Evolutionary conservation across 2,113 vertebrate species (phyloP).

Genomic region (Heterotilapia buettikoferi): DNA sequence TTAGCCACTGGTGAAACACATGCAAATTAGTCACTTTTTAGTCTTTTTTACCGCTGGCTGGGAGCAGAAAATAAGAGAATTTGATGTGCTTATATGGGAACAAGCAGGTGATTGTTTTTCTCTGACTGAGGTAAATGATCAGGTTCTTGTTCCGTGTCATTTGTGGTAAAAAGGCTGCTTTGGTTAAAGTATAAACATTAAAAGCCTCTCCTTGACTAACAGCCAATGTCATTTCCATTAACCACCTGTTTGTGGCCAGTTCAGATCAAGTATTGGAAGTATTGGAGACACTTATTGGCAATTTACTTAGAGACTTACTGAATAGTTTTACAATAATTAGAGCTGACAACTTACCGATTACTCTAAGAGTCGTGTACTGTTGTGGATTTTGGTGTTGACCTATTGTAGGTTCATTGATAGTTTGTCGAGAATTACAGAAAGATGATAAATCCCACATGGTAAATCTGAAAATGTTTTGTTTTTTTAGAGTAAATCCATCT

Average conservation of each 20-base stretch:
- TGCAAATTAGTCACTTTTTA: slow-evolving; percentile 14
- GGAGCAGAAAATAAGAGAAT: not conserved
- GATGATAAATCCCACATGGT: rapidly evolving
- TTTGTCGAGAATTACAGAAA: not conserved
- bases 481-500: not conserved
- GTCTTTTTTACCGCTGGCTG: not conserved
- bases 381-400: not conserved
- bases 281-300: not conserved
- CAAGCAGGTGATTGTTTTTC: not conserved
- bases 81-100: not conserved
- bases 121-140: not conserved
- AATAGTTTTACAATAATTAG: not conserved
- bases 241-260: not conserved
- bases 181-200: not conserved
- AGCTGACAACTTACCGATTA: not conserved
- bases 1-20: not conserved
- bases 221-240: not conserved
- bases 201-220: not conserved
- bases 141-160: not conserved
- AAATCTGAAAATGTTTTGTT: not conserved
- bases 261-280: not conserved
- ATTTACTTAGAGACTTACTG: not conserved
- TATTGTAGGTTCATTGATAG: not conserved
- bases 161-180: not conserved
- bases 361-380: not conserved